Evolutionary conservation across 2,888 invertebrate species (phyloP).

Genomic region (Sinhomidia bicolor): DNA sequence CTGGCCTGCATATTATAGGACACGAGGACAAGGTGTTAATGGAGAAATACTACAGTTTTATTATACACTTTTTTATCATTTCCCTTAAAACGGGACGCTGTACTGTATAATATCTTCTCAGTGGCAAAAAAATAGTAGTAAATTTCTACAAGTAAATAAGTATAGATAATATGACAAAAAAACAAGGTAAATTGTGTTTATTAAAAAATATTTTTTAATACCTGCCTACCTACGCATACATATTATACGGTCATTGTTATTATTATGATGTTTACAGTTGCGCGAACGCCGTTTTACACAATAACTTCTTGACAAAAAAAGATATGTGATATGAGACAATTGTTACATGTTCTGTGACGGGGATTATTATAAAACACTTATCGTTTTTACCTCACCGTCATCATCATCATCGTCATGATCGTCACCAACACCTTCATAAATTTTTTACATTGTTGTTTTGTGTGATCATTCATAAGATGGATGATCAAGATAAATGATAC

Average conservation of each 20-base stretch:
- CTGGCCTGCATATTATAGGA: constrained; percentile 28
- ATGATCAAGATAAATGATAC: constrained; percentile 47
- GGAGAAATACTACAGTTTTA: background rate
- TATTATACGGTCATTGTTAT: too few species aligned
- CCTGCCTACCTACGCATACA: too few species aligned
- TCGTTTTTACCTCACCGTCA: constrained; percentile 23
- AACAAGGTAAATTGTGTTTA: too few species aligned
- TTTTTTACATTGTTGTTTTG: background rate
- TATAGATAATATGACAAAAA: constrained; percentile 8
- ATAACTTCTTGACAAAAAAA: background rate
- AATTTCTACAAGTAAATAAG: too few species aligned
- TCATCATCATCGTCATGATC: background rate
- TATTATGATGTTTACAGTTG: constrained; percentile 24
- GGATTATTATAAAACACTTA: constrained; percentile 23
- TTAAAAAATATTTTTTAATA: too few species aligned
- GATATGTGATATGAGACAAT: background rate
- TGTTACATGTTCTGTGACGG: background rate
- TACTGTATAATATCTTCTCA: too few species aligned
- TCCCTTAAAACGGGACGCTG: constrained; percentile 38
- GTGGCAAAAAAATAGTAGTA: too few species aligned
- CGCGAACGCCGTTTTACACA: constrained; percentile 13
- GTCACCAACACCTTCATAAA: too few species aligned
- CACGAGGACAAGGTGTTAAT: constrained; percentile 22
- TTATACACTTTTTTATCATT: constrained; percentile 16
- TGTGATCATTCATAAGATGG: constrained; percentile 27